A percentile compares a stretch with the other conserved stretches of the same genome.
phyloP scores from a whole-genome alignment of 2,797 vertebrate species.

The Geotrypetes seraphini region DNA sequence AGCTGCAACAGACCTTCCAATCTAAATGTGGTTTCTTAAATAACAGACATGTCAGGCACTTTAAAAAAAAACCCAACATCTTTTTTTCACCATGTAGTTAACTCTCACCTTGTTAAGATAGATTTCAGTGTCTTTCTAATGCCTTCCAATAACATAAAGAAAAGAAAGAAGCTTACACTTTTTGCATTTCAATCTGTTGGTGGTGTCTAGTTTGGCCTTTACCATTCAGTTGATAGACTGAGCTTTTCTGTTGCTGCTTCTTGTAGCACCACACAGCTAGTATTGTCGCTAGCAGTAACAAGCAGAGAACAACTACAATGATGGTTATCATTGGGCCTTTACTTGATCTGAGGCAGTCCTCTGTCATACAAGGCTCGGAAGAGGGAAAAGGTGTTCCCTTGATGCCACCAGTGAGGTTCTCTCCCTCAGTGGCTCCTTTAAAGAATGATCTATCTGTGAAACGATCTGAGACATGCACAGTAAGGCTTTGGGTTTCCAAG shows the following conservation, averaged over 20 bases:
- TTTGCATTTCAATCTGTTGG: conserved; percentile 94
- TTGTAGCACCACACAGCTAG: conserved; percentile 78
- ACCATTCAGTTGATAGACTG: conserved; percentile 83
- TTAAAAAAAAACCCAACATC: conserved; percentile 6
- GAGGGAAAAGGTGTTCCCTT: conserved; percentile 46
- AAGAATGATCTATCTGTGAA: conserved; percentile 26
- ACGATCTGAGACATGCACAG: conserved; percentile 4
- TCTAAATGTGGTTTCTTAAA: conserved; percentile 1
- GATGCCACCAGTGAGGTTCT: conserved; percentile 51
- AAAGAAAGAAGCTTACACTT: conserved; percentile 56
- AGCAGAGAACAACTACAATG: conserved; percentile 63
- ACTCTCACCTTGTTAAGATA: conserved; percentile 2
- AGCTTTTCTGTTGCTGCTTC: conserved; percentile 79
- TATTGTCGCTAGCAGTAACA: conserved; percentile 48
- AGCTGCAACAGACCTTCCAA: conserved; percentile 2
- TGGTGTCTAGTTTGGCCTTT: conserved; percentile 67
- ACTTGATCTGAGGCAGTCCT: conserved; percentile 47
- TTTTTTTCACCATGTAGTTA: conserved; percentile 2
- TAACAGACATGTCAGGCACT: neutral
- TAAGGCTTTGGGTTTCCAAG: conserved; percentile 9
- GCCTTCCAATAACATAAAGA: neutral
- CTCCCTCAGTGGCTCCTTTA: conserved; percentile 42
- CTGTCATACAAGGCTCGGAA: conserved; percentile 54
- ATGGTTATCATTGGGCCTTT: conserved; percentile 70
- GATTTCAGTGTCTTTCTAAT: neutral